Base-by-base conservation (phyloP, 2,888 invertebrate genomes). In the Drosophila lutescens region DNA sequence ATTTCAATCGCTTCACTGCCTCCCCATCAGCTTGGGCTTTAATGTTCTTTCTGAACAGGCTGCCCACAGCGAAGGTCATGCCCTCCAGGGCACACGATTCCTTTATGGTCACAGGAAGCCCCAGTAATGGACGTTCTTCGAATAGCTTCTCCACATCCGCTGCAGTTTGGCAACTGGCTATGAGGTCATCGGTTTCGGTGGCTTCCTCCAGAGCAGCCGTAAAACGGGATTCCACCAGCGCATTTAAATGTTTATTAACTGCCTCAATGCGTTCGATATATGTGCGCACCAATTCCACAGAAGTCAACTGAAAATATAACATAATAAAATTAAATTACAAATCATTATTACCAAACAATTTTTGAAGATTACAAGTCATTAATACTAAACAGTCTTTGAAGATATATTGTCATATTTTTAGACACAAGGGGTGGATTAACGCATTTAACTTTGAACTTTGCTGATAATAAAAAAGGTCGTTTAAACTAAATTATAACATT, bases 41-140 rank as follows among this genome's bases (percentile, higher is more conserved):
- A 0, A 92, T 79, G 0, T 92, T 92, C 0, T 91, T 91, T 8
- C 93, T 91, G 32, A 93, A 93, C 2, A 93, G 69, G 55, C 94
- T 93, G 3, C 97, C 97, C 43, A 96, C 95, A 0, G 95, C 94
- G 83, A 95, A 94, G 6, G 95, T 94, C 91, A 96, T 90, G 1
- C 95, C 96, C 95, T 86, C n/a, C 55, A 79, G 55, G 12, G 63
- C 94, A 81, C 97, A 95, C 78, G 95, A 95, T 91, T 97, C 97
- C 90, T 97, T 97, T 0, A 96, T 94, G 3, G 97, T 96, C 47
- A 97, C 93, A 0, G 97, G 97, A 17, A 97, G 94, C 0, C 97
- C 97, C 1, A 97, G 92, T 57, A 97, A 92, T 0, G 97, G 97
- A 74, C 94, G 93, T 17, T 93, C 92, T 3, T 89, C 38, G 47